A percentile compares a stretch with the other conserved stretches of the same genome.
These are phyloP conservation scores for Busseola fusca DNA, from an alignment of 2,888 invertebrate species.

Conservation along the genomic window DNA sequence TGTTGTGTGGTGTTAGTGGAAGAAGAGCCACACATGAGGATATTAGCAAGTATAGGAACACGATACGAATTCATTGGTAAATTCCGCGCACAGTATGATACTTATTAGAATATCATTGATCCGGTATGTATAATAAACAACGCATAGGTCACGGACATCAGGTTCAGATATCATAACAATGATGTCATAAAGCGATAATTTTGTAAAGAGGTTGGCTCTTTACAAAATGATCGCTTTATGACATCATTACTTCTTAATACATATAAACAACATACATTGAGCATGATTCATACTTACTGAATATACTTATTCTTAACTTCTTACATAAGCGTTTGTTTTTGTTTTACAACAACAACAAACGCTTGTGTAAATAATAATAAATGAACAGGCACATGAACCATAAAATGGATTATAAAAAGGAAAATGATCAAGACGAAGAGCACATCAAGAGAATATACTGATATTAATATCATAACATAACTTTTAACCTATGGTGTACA, in stretches of 20 bases:
- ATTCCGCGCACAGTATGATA: too few species aligned
- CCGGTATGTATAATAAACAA: too few species aligned
- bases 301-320: constrained; percentile 13
- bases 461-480: neutral
- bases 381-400: neutral
- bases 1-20: too few species aligned
- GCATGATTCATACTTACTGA: constrained; percentile 7
- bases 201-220: neutral
- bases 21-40: too few species aligned
- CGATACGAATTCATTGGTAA: too few species aligned
- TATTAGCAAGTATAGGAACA: too few species aligned
- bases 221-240: neutral
- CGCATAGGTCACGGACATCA: neutral
- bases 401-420: neutral
- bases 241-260: neutral
- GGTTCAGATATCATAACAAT: neutral
- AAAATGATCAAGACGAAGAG: neutral
- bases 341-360: too few species aligned
- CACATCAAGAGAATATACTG: neutral
- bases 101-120: too few species aligned
- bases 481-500: too few species aligned
- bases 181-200: too few species aligned
- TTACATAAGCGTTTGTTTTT: neutral
- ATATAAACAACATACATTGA: neutral
- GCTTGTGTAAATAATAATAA: too few species aligned